A percentile compares a stretch with the other conserved stretches of the same genome.
Conservation (phyloP, 1,140 invertebrate species). For the Zaprionus inermis region DNA sequence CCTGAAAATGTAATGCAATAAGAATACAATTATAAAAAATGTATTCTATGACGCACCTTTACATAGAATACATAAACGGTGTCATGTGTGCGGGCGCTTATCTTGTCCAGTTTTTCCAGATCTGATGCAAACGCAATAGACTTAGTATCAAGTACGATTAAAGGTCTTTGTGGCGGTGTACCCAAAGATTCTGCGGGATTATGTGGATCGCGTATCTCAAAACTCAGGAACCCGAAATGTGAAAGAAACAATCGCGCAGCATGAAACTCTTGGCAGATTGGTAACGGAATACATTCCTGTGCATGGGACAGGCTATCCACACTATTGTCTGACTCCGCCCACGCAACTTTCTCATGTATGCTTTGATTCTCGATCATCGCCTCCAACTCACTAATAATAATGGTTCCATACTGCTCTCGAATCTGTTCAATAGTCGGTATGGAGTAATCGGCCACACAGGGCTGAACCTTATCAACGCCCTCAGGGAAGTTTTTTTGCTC, state of each 20-base stretch:
- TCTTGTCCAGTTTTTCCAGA: constrained; percentile 89
- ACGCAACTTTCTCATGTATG: constrained; percentile 83
- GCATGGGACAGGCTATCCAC: constrained; percentile 78
- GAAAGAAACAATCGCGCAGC: constrained; percentile 96
- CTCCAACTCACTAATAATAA: constrained; percentile 86
- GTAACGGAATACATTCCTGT: constrained; percentile 92
- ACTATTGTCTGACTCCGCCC: constrained; percentile 83
- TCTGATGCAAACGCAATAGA: constrained; percentile 90
- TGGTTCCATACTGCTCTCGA: constrained; percentile 85
- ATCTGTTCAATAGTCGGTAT: constrained; percentile 89
- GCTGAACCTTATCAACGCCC: constrained; percentile 90
- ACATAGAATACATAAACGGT: constrained; percentile 98
- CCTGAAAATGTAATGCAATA: constrained; percentile 93
- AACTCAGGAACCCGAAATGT: constrained; percentile 95
- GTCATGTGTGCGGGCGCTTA: constrained; percentile 94
- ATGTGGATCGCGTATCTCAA: constrained; percentile 88
- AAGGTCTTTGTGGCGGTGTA: constrained; percentile 85
- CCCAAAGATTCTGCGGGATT: constrained; percentile 65
- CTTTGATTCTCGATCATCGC: constrained; percentile 85
- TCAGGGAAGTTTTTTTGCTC: constrained; percentile 93
- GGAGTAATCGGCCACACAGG: constrained; percentile 90
- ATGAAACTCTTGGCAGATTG: constrained; percentile 95
- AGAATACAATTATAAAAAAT: background rate
- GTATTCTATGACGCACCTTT: constrained; percentile 86
- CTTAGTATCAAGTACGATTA: constrained; percentile 91